Evolutionary conservation across 2,113 vertebrate genomes (phyloP).

Genomic region (Euleptes europaea): DNA sequence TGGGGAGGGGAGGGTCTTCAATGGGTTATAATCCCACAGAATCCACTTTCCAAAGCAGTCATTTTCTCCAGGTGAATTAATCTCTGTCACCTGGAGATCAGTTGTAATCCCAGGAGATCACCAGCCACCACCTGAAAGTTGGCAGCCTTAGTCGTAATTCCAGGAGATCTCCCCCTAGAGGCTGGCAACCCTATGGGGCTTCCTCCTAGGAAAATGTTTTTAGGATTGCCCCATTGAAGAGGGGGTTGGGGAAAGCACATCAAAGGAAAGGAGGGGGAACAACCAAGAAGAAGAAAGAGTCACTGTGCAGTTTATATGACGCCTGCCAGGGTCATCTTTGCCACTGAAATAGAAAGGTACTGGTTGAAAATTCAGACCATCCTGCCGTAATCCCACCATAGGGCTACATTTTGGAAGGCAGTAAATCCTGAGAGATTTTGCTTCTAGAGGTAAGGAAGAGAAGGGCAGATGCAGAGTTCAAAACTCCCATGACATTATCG

Average conservation of each 20-base stretch:
- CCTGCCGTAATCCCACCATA: neutral
- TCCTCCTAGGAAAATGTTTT: too few relatives aligned
- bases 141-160: too few relatives aligned
- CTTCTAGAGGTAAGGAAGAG: neutral
- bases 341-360: neutral
- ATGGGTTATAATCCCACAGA: too few relatives aligned
- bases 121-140: too few relatives aligned
- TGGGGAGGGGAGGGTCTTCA: too few relatives aligned
- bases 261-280: neutral
- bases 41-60: too few relatives aligned
- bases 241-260: neutral
- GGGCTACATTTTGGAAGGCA: neutral
- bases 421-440: neutral
- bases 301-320: neutral
- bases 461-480: neutral
- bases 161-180: too few relatives aligned
- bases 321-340: neutral
- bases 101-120: too few relatives aligned
- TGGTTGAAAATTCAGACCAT: neutral
- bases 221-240: too few relatives aligned
- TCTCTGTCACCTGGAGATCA: too few relatives aligned
- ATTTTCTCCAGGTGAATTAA: too few relatives aligned
- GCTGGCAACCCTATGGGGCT: too few relatives aligned
- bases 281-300: neutral
- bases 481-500: neutral